phyloP scores from a whole-genome alignment of 1,140 invertebrate genomes.

The Lasioglossum baleicum region DNA sequence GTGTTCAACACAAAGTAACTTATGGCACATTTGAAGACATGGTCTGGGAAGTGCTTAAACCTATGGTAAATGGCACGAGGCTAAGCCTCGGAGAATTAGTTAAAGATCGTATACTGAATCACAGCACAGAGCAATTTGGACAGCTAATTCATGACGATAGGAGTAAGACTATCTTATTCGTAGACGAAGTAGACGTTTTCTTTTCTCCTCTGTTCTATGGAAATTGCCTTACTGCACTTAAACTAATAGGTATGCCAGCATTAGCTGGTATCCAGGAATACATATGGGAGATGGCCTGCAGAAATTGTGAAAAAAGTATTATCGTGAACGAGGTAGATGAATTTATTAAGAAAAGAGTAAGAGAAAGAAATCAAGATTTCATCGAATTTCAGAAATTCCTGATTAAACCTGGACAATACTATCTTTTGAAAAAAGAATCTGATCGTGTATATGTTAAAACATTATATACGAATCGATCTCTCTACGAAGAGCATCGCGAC shows the following conservation, averaged over 20 bases:
- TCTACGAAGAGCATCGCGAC: conserved; percentile 6
- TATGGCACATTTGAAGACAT: conserved; percentile 21
- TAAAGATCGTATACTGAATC: conserved; percentile 4
- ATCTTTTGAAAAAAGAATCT: conserved; percentile 6
- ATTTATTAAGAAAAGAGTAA: too few relatives aligned
- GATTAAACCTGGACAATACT: conserved; percentile 14
- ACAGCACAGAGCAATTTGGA: not conserved
- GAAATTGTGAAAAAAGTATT: not conserved
- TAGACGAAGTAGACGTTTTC: conserved; percentile 22
- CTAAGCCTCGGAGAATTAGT: not conserved
- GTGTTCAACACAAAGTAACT: not conserved
- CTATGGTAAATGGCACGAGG: not conserved
- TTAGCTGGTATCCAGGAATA: conserved; percentile 16
- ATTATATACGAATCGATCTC: conserved; percentile 10
- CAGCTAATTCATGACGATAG: not conserved
- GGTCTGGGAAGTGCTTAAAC: not conserved
- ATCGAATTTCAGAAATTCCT: conserved; percentile 2
- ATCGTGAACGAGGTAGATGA: too few relatives aligned
- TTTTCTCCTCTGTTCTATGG: conserved; percentile 18
- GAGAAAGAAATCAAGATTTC: not conserved
- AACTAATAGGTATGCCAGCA: not conserved
- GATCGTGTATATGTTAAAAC: not conserved
- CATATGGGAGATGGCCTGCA: conserved; percentile 11
- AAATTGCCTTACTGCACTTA: not conserved
- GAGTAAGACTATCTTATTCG: conserved; percentile 13